A percentile compares a stretch with the other conserved stretches of the same genome.
These are phyloP conservation scores for Kryptolebias marmoratus DNA, from an alignment of 2,113 vertebrate species.

Conservation along the genomic window DNA sequence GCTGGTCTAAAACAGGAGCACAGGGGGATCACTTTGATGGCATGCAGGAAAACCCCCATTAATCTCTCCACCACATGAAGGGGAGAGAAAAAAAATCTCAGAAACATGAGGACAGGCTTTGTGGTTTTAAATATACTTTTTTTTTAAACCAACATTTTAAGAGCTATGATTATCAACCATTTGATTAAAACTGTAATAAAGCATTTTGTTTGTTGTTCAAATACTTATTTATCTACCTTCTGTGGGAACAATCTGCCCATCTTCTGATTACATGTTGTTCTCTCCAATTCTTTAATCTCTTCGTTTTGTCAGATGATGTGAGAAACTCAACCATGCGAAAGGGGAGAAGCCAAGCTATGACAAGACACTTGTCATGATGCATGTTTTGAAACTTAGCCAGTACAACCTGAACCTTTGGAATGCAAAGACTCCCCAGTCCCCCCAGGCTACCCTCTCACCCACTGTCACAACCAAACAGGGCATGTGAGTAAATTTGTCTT, in stretches of 20 bases:
- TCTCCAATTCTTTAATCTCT: conserved; percentile 16
- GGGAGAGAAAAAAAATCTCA: background rate
- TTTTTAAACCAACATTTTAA: background rate
- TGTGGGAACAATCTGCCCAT: conserved; percentile 3
- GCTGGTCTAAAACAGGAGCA: conserved; percentile 48
- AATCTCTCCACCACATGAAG: conserved; percentile 60
- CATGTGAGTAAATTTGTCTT: background rate
- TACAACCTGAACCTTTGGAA: conserved; percentile 59
- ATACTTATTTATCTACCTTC: too few species aligned
- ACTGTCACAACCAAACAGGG: conserved; percentile 28
- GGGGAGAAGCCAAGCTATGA: conserved; percentile 42
- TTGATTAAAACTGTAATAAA: background rate
- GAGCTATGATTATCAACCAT: background rate
- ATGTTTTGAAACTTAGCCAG: conserved; percentile 40
- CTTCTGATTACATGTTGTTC: conserved; percentile 2
- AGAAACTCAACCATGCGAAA: conserved; percentile 36
- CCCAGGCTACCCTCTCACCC: background rate
- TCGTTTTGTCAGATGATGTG: conserved; percentile 37
- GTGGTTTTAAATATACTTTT: conserved; percentile 3
- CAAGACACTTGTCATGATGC: conserved; percentile 23
- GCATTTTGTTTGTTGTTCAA: too few species aligned
- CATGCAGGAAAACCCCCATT: conserved; percentile 29
- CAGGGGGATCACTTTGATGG: conserved; percentile 22
- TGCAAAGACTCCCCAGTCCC: conserved; percentile 25
- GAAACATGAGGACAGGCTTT: conserved; percentile 16